Conservation (phyloP, 2,888 invertebrate species). For the Torymus tubicola region DNA sequence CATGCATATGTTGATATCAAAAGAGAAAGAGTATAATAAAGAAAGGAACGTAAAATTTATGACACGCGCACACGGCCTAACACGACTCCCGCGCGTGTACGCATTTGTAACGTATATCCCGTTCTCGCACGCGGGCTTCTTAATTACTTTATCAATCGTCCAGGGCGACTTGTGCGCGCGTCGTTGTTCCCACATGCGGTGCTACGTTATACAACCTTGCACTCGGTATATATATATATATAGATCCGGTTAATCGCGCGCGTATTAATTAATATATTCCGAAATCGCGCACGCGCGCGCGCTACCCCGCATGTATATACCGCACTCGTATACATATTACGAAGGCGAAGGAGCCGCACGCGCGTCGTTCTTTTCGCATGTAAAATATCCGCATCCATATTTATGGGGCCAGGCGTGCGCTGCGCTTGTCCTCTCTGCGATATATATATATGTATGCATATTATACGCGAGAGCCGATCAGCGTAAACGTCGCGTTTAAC, state of each 20-base stretch:
- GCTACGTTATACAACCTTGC: not conserved
- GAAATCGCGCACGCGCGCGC: not conserved
- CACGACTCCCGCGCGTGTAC: not conserved
- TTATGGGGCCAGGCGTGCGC: slow-evolving; percentile 62
- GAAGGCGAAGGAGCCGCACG: not conserved
- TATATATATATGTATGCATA: slow-evolving; percentile 60
- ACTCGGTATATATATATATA: too few species aligned
- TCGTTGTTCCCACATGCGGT: not conserved
- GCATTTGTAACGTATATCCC: slow-evolving; percentile 3
- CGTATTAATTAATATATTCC: slow-evolving; percentile 44
- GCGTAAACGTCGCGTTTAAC: slow-evolving; percentile 68
- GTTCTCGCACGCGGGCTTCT: not conserved
- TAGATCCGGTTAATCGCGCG: slow-evolving; percentile 9
- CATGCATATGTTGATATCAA: too few species aligned
- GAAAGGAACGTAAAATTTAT: too few species aligned
- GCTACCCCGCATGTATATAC: not conserved
- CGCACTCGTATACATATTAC: not conserved
- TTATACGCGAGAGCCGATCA: slow-evolving; percentile 63
- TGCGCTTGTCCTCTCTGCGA: not conserved
- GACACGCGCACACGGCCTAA: too few species aligned
- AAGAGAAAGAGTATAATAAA: too few species aligned
- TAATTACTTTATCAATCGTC: slow-evolving; percentile 48
- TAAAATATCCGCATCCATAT: slow-evolving; percentile 66
- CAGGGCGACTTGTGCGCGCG: not conserved
- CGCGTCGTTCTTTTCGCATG: not conserved